Evolutionary conservation across 2,797 vertebrate species (phyloP).

Genomic region (Paguma larvata): DNA sequence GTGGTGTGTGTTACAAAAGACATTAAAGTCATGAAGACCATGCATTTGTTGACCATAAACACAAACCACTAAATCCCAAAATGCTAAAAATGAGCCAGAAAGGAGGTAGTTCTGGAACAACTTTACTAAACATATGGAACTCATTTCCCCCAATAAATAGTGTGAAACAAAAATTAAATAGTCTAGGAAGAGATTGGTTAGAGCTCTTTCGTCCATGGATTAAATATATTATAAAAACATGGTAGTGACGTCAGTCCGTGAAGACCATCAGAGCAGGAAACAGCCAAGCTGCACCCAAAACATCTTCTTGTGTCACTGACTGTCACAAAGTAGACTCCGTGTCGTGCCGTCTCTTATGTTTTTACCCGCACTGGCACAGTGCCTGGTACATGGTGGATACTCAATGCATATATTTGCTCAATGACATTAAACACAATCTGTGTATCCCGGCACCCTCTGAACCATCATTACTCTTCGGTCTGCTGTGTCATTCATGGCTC

Average conservation of each 20-base stretch:
- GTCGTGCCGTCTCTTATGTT: neutral
- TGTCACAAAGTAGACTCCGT: neutral
- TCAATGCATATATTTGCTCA: neutral
- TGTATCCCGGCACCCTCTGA: neutral
- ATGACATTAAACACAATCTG: neutral
- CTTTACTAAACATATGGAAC: constrained; percentile 75
- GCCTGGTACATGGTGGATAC: neutral
- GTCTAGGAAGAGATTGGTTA: constrained; percentile 12
- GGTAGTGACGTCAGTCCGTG: neutral
- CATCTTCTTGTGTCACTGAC: neutral
- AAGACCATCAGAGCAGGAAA: neutral
- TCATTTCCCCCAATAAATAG: constrained; percentile 80
- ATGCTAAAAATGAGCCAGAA: constrained; percentile 60
- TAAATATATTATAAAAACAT: constrained; percentile 55
- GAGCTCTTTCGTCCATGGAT: neutral
- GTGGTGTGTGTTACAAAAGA: constrained; percentile 17
- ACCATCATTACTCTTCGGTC: neutral
- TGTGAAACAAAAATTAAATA: constrained; percentile 56
- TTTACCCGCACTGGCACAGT: neutral
- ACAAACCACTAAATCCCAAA: constrained; percentile 69
- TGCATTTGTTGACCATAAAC: constrained; percentile 74
- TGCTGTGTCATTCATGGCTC: neutral
- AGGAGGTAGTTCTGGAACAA: constrained; percentile 66
- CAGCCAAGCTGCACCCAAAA: neutral
- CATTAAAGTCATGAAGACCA: constrained; percentile 48